Percentiles rank a stretch among this genome's conserved stretches.
phyloP scores from a whole-genome alignment of 2,113 vertebrate species.

The Castor canadensis region DNA sequence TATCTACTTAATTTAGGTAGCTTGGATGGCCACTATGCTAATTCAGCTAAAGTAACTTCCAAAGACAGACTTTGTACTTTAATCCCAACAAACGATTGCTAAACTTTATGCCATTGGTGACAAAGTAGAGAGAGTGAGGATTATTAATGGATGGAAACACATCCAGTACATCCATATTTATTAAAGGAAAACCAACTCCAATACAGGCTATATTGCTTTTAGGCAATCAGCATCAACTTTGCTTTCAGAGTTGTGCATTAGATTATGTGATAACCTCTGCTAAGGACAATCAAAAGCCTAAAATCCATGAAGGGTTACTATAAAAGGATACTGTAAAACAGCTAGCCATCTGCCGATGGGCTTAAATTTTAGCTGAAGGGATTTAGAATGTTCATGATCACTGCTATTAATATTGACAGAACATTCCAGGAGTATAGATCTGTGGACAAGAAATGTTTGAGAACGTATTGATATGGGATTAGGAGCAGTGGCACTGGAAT shows the following conservation, averaged over 20 bases:
- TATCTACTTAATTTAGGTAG: not conserved
- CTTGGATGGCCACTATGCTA: not conserved
- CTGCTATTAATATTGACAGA: conserved; percentile 56
- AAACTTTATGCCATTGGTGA: not conserved
- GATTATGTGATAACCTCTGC: not conserved
- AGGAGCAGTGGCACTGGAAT: not conserved
- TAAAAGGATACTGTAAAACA: conserved; percentile 45
- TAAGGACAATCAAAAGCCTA: conserved; percentile 52
- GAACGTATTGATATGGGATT: not conserved
- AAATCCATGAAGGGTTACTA: conserved; percentile 28
- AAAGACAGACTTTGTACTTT: not conserved
- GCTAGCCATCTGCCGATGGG: conserved; percentile 35
- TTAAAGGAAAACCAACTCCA: conserved; percentile 34
- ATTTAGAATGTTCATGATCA: conserved; percentile 46
- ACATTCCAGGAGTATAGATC: conserved; percentile 48
- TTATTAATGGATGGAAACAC: conserved; percentile 1
- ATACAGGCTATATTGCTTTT: not conserved
- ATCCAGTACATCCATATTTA: not conserved
- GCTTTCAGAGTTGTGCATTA: not conserved
- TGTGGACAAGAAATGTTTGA: not conserved
- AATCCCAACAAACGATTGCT: conserved; percentile 1
- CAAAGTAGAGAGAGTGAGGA: not conserved
- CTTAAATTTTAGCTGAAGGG: conserved; percentile 61
- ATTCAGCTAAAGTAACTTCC: not conserved
- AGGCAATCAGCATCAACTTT: not conserved